Evolutionary conservation across 2,797 vertebrate species (phyloP).

Genomic region (Betta splendens): DNA sequence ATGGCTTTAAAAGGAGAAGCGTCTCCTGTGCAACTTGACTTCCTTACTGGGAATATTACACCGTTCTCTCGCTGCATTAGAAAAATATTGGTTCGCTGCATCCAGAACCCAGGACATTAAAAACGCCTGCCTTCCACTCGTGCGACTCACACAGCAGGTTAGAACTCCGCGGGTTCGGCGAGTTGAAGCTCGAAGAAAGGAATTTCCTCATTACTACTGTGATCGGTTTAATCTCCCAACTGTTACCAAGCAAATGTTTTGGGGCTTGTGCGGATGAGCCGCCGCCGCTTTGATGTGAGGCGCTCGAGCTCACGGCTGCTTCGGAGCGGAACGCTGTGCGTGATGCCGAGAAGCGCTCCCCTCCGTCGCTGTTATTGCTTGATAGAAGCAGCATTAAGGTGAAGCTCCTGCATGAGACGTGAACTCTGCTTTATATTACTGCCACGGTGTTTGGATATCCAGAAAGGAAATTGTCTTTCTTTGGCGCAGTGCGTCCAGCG

Average conservation of each 20-base stretch:
- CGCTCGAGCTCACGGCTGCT: slow-evolving; percentile 55
- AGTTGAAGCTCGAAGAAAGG: slow-evolving; percentile 44
- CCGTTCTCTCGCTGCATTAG: slow-evolving; percentile 38
- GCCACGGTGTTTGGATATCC: slow-evolving; percentile 61
- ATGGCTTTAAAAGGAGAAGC: slow-evolving; percentile 2
- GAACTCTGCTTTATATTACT: slow-evolving; percentile 66
- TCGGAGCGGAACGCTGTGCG: slow-evolving; percentile 46
- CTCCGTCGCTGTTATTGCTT: slow-evolving; percentile 76
- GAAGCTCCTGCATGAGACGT: slow-evolving; percentile 61
- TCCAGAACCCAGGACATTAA: slow-evolving; percentile 54
- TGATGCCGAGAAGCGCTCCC: slow-evolving; percentile 65
- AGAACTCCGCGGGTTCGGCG: slow-evolving; percentile 53
- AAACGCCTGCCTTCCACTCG: slow-evolving; percentile 58
- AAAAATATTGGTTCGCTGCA: slow-evolving; percentile 45
- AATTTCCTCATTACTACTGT: slow-evolving; percentile 64
- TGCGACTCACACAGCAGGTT: slow-evolving; percentile 44
- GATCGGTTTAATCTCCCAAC: slow-evolving; percentile 63
- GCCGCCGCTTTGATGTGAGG: slow-evolving; percentile 74
- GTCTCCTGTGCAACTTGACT: slow-evolving; percentile 30
- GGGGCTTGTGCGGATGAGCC: slow-evolving; percentile 66
- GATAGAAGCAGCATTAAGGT: slow-evolving; percentile 76
- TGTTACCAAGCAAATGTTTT: slow-evolving; percentile 72
- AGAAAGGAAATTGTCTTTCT: slow-evolving; percentile 73
- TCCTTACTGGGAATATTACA: slow-evolving; percentile 52
- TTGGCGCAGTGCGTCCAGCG: slow-evolving; percentile 20